Percentiles rank a stretch among this genome's conserved stretches.
phyloP scores from a whole-genome alignment of 2,797 vertebrate species.

The Neomorphus geoffroyi region DNA sequence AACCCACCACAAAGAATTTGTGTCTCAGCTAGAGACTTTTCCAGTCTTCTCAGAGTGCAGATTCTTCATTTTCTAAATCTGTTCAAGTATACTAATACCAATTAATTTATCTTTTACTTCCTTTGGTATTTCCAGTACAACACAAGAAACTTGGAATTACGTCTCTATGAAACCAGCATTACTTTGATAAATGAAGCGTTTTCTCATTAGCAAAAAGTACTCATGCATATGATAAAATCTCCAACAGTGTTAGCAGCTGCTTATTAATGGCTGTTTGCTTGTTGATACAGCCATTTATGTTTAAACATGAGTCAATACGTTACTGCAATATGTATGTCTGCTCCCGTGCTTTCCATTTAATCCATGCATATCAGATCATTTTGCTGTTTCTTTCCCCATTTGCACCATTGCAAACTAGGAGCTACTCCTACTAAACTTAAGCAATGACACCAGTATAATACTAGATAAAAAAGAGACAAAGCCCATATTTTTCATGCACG shows the following conservation, averaged over 20 bases:
- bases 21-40: background rate
- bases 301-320: constrained; percentile 63
- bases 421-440: background rate
- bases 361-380: constrained; percentile 22
- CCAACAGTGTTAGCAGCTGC: constrained; percentile 60
- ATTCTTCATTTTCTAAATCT: background rate
- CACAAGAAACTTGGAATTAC: constrained; percentile 44
- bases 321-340: constrained; percentile 41
- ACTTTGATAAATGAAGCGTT: constrained; percentile 68
- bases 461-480: background rate
- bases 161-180: constrained; percentile 40
- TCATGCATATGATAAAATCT: constrained; percentile 61
- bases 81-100: constrained; percentile 18
- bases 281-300: constrained; percentile 62
- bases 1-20: background rate
- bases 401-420: background rate
- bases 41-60: background rate
- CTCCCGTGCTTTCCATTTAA: constrained; percentile 53
- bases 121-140: constrained; percentile 21
- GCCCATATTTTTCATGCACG: background rate
- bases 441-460: background rate
- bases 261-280: constrained; percentile 69
- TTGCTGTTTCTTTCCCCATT: background rate
- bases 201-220: constrained; percentile 70
- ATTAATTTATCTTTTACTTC: background rate